Evolutionary conservation across 2,888 invertebrate genomes (phyloP).

Genomic region (Aproaerema taeniolella): DNA sequence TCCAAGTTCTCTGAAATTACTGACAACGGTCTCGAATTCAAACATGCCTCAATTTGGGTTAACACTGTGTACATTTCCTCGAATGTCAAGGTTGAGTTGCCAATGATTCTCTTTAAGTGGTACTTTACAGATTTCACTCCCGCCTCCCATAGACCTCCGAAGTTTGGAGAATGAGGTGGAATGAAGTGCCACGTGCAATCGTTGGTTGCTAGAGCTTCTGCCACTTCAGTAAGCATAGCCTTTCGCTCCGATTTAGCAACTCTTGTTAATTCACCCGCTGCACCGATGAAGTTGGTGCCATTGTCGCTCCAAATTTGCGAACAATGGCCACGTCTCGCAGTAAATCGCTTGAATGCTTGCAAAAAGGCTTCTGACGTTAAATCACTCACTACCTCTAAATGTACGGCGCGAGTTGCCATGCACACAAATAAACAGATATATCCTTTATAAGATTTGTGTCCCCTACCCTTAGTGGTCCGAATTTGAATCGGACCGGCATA

Average conservation of each 20-base stretch:
- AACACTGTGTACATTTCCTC: conserved; percentile 1
- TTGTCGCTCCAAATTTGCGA: not conserved
- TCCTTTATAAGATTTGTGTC: not conserved
- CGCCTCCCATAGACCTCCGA: conserved; percentile 20
- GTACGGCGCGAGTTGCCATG: not conserved
- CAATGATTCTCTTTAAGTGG: not conserved
- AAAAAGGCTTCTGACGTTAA: conserved; percentile 4
- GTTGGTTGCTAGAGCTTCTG: no score
- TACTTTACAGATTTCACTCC: not conserved
- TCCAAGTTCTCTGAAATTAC: not conserved
- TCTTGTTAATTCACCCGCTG: no score
- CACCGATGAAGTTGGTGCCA: not conserved
- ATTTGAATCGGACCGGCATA: not conserved
- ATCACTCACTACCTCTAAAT: not conserved
- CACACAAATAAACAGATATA: not conserved
- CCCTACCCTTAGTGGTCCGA: not conserved
- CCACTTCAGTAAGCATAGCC: no score
- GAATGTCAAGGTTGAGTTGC: not conserved
- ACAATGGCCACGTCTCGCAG: not conserved
- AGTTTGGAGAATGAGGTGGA: conserved; percentile 20
- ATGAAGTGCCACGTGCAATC: conserved; percentile 12
- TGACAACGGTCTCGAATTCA: not conserved
- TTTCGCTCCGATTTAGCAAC: no score
- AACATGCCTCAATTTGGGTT: not conserved
- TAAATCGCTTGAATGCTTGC: not conserved